These are phyloP conservation scores for Cassiopea andromeda DNA, from an alignment of 30 jellyfish, hydroid and myxozoan species.

Conservation along the genomic window DNA sequence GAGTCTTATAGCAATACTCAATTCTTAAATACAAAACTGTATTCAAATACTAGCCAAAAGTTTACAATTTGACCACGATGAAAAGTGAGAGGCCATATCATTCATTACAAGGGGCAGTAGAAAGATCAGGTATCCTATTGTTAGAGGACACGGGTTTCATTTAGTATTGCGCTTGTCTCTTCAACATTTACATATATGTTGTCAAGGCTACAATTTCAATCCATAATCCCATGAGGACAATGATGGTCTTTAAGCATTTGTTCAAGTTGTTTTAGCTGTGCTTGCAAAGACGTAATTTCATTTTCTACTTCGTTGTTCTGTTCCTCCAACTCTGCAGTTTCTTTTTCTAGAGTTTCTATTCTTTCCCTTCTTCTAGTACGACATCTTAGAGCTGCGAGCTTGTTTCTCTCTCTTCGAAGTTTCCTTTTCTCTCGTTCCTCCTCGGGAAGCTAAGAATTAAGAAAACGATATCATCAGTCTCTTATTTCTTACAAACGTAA, in stretches of 20 bases:
- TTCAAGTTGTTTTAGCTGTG: slow-evolving; percentile 80
- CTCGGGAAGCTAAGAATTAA: slow-evolving; percentile 62
- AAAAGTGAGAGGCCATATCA: neutral
- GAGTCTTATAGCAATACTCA: no score
- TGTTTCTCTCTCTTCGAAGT: slow-evolving; percentile 91
- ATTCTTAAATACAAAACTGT: neutral
- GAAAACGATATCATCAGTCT: neutral
- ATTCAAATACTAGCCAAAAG: neutral
- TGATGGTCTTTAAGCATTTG: slow-evolving; percentile 79
- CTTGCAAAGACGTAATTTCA: slow-evolving; percentile 74
- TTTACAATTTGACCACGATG: neutral
- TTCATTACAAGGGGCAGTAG: no score
- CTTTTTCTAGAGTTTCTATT: slow-evolving; percentile 89
- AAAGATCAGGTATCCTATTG: neutral
- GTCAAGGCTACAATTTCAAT: neutral
- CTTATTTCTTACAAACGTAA: neutral
- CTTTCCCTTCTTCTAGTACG: slow-evolving; percentile 96
- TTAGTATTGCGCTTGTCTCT: neutral
- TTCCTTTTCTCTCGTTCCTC: slow-evolving; percentile 91
- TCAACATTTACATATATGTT: neutral
- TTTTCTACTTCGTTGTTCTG: slow-evolving; percentile 72
- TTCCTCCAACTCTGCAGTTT: slow-evolving; percentile 86
- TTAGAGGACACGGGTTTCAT: neutral
- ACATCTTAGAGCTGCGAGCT: slow-evolving; percentile 93
- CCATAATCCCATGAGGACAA: slow-evolving; percentile 59